Evolutionary conservation across 2,888 invertebrate genomes (phyloP), one percentile per base, ranked within the genome.

Genomic region (Melanophora roralis): DNA sequence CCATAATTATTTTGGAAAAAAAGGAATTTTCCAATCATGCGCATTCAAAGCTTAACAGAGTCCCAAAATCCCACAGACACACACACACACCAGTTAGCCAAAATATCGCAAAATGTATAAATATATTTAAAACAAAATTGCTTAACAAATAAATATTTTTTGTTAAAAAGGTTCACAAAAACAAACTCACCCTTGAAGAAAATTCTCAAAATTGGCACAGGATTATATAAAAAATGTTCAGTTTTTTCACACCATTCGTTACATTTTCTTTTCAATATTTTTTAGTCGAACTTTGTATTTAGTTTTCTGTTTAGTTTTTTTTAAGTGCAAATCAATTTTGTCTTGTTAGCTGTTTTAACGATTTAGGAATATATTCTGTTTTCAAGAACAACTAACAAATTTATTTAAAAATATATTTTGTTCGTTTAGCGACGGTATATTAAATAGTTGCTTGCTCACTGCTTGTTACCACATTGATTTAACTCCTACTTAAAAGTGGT

Each of bases 401-500:
- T 3, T 27, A 27, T 27, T 34, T 16, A 27, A 23, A 32, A 12
- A 64, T 27, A 11, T 27, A 11, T 67, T 36, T 55, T 57, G 53
- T 45, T 43, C 2, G 21, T 64, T 72, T 59, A 68, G 80, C 76
- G 80, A 76, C 80, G 76, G 80, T 40, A 72, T 43, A 64, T 62
- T 51, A 76, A 68, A 64, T 11, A 57, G 34, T 55, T 60, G 11
- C 32, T 64, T 16, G 11, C 32, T 64, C 21, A 36, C 55, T 74
- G 68, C 14, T 69, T 59, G 43, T 57, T 67, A 60, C 74, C 65
- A 40, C 51, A 72, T 45, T 68, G 57, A 80, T 32, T 73, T 62
- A 68, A 80, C 76, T 76, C 68, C 76, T 80, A 73, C 68, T 68
- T 67, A 45, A 68, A 76, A 73, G 76, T 76, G 80, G 76, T 80